Evolutionary conservation across 1,140 invertebrate genomes (phyloP).

Genomic region (Parasteatoda tepidariorum): DNA sequence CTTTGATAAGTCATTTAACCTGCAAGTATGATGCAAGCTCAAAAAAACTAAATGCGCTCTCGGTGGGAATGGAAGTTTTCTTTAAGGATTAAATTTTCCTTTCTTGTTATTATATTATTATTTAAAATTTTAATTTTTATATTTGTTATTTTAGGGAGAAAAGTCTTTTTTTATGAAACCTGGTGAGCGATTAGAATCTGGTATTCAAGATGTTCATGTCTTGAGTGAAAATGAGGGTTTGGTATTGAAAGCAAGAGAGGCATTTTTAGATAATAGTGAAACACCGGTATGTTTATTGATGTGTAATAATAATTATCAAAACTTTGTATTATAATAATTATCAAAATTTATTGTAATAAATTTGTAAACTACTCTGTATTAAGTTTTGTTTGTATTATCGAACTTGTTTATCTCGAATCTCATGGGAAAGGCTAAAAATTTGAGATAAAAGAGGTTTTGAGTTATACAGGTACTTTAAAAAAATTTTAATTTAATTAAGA

Average conservation of each 20-base stretch:
- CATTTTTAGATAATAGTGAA: conserved; percentile 67
- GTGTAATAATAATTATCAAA: neutral
- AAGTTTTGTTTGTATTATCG: too few relatives aligned
- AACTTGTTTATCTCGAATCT: too few relatives aligned
- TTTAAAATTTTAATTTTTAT: neutral
- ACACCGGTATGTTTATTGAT: conserved; percentile 42
- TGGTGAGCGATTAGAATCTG: conserved; percentile 70
- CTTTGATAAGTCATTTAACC: too few relatives aligned
- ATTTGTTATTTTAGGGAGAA: conserved; percentile 67
- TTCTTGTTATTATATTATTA: neutral
- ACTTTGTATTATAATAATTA: neutral
- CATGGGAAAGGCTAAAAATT: too few relatives aligned
- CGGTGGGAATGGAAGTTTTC: too few relatives aligned
- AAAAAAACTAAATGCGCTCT: too few relatives aligned
- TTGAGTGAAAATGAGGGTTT: conserved; percentile 72
- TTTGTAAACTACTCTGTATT: too few relatives aligned
- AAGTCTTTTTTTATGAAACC: conserved; percentile 72
- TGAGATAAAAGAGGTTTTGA: too few relatives aligned
- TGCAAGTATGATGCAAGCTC: too few relatives aligned
- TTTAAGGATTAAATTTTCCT: neutral
- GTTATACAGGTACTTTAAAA: too few relatives aligned
- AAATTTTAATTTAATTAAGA: too few relatives aligned
- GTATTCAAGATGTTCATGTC: conserved; percentile 71
- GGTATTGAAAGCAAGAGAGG: conserved; percentile 70
- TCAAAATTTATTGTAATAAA: too few relatives aligned